These are phyloP conservation scores for Endomychus coccineus DNA, from an alignment of 2,888 invertebrate genomes.

Conservation along the genomic window DNA sequence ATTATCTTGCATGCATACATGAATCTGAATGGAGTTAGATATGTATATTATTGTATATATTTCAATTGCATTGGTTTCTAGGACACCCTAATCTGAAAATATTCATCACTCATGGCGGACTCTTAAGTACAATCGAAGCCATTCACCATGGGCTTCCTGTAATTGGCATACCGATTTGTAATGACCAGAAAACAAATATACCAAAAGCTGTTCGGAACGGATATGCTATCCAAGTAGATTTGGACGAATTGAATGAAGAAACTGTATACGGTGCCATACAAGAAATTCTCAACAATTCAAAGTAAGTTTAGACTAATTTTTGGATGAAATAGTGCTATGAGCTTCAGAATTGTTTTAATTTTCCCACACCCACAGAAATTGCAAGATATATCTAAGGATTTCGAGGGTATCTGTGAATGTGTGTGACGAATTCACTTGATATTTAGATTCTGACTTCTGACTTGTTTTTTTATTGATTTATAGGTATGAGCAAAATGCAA, in stretches of 20 bases:
- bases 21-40: too few species aligned
- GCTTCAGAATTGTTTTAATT: too few species aligned
- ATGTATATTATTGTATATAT: too few species aligned
- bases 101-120: conserved; percentile 55
- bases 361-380: too few species aligned
- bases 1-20: too few species aligned
- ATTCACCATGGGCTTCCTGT: conserved; percentile 46
- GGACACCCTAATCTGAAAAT: conserved; percentile 50
- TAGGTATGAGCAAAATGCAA: conserved; percentile 23
- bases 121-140: conserved; percentile 52
- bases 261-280: conserved; percentile 37
- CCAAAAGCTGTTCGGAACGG: conserved; percentile 40
- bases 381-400: too few species aligned
- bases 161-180: conserved; percentile 48
- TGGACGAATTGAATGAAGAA: conserved; percentile 44
- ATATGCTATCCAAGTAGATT: conserved; percentile 36
- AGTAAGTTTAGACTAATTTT: too few species aligned
- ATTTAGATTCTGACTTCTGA: too few species aligned
- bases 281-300: conserved; percentile 42
- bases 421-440: too few species aligned
- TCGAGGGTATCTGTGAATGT: too few species aligned
- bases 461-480: conserved; percentile 7
- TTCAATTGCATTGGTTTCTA: conserved; percentile 22
- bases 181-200: conserved; percentile 47
- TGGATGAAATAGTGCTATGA: too few species aligned